Evolutionary conservation across 2,113 vertebrate genomes (phyloP), one percentile per base, ranked within the genome.

Genomic region (Brienomyrus longianalis): DNA sequence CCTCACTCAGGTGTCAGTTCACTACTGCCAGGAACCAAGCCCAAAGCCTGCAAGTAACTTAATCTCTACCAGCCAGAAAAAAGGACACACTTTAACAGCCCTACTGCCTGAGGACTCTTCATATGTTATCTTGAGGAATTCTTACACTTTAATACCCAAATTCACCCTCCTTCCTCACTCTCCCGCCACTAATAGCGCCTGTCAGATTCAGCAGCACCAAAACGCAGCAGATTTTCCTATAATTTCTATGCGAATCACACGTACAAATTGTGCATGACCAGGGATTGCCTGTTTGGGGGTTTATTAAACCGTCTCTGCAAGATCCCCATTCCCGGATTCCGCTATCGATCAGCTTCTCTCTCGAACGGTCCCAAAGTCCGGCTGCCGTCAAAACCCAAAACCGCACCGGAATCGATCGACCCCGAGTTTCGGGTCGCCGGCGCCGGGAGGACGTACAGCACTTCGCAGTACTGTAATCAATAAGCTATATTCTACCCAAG

Each of bases 401-500:
- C 91, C 85, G 10, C 62, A 86, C 90, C 91, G 89, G 90, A 94
- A 95, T 96, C 95, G 93, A 95, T 95, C 94, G 91, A 91, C 85
- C 21, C 52, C 93, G 92, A 95, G 92, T 94, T 94, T 94, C 90
- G 91, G 93, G 92, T 93, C 87, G 89, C 92, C 89, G 90, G 92
- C 93, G 90, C 88, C 86, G 47, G 52, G 21, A 89, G 59, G 92
- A 93, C 39, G 39, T 39, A 39, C 92, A 91, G 91, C 92, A 94
- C 93, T 92, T 92, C 92, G 93, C 93, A 94, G 94, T 93, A 94
- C 87, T 5, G 90, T 92, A 94, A 95, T 96, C 96, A 95, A 96
- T 96, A 96, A 93, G 90, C 94, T 95, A 96, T 95, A 96, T 96
- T 96, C 94, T 94, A 93, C 91, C 91, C 91, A 92, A 91, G 92